phyloP scores from a whole-genome alignment of 1,140 invertebrate genomes.

The Palaemon carinicauda region DNA sequence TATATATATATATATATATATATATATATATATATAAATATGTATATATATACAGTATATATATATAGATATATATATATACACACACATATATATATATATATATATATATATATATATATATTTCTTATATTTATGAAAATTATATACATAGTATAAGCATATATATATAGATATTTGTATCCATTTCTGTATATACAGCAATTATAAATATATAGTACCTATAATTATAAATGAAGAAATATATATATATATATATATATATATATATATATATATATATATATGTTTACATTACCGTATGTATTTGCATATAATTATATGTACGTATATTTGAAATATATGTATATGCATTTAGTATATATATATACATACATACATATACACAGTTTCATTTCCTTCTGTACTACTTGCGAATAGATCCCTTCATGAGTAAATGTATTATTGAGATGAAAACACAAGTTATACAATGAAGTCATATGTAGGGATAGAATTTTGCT shows the following conservation, averaged over 20 bases:
- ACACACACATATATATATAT: not conserved
- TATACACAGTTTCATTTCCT: no score
- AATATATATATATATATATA: not conserved
- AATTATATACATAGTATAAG: not conserved
- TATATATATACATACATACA: not conserved
- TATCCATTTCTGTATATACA: not conserved
- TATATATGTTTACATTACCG: no score
- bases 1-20: not conserved
- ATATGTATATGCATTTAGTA: not conserved
- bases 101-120: not conserved
- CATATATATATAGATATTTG: not conserved
- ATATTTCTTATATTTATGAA: no score
- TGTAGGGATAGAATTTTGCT: no score
- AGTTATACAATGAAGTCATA: no score
- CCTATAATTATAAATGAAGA: no score
- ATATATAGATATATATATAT: conserved; percentile 4
- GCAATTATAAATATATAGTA: no score
- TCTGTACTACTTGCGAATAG: not conserved
- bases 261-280: conserved; percentile 5
- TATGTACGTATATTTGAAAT: not conserved
- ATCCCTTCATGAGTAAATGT: not conserved
- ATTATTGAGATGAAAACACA: no score
- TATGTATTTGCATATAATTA: no score
- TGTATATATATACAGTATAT: not conserved
- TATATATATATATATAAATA: not conserved